A percentile compares a stretch with the other conserved stretches of the same genome.
phyloP scores from a whole-genome alignment of 2,113 vertebrate species.

The Muntiacus reevesi region DNA sequence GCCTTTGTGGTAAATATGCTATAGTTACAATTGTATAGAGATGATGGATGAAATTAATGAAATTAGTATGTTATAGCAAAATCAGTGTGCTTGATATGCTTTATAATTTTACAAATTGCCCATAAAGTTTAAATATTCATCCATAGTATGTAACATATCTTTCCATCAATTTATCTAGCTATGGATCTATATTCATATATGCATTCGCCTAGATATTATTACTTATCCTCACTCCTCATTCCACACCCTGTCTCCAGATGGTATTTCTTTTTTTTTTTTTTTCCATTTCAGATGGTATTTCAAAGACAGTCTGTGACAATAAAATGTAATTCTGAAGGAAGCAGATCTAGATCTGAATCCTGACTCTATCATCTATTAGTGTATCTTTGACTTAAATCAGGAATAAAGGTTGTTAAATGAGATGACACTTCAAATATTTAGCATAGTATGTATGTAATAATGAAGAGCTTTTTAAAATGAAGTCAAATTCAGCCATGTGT shows the following conservation, averaged over 20 bases:
- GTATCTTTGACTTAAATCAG: not conserved
- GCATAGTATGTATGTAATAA: not conserved
- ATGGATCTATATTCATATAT: not conserved
- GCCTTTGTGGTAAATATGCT: not conserved
- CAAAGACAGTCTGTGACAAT: not conserved
- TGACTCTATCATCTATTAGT: not conserved
- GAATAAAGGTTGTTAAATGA: not conserved
- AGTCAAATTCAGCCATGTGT: not conserved
- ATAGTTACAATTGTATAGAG: not conserved
- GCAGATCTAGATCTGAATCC: not conserved
- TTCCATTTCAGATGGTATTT: not conserved
- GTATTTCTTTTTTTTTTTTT: not conserved
- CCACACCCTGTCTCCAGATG: not conserved
- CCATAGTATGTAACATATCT: not conserved
- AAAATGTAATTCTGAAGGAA: conserved; percentile 10
- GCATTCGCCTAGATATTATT: not conserved
- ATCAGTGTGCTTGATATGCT: not conserved
- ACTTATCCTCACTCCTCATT: not conserved
- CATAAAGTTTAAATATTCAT: not conserved
- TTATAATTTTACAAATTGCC: not conserved
- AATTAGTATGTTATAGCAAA: not conserved
- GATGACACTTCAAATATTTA: conserved; percentile 11
- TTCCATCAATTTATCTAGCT: not conserved
- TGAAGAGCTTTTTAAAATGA: not conserved
- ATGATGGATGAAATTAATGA: not conserved